These are phyloP conservation scores for Solenopsis fugax DNA, from an alignment of 1,140 invertebrate species.

Conservation along the genomic window DNA sequence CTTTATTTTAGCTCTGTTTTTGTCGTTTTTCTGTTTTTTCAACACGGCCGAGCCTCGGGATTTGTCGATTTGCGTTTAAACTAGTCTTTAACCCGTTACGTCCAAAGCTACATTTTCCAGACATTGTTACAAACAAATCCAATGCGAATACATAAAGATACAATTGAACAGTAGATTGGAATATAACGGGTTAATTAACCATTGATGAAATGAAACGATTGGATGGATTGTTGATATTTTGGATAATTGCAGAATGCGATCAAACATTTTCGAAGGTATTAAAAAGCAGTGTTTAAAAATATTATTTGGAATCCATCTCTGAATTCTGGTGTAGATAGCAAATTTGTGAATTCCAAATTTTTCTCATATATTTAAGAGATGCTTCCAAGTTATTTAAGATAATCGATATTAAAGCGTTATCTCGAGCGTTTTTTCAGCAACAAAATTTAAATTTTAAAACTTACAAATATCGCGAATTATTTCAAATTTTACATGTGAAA, in stretches of 20 bases:
- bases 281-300: not conserved
- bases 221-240: conserved; percentile 22
- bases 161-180: conserved; percentile 2
- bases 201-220: not conserved
- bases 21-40: conserved; percentile 77
- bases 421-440: not conserved
- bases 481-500: not conserved
- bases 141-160: not conserved
- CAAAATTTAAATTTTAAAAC: not conserved
- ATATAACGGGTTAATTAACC: conserved; percentile 4
- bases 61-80: conserved; percentile 17
- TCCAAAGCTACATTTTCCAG: not conserved
- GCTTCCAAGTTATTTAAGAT: not conserved
- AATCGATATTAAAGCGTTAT: not conserved
- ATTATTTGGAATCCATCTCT: not conserved
- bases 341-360: not conserved
- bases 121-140: not conserved
- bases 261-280: not conserved
- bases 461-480: not conserved
- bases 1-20: conserved; percentile 82
- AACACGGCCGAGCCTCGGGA: conserved; percentile 64
- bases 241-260: not conserved
- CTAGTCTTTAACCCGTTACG: conserved; percentile 19
- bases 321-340: not conserved
- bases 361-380: not conserved